Percentiles rank a stretch among this genome's conserved stretches.
Conservation (phyloP, 2,888 invertebrate species). For the Keiferia lycopersicella region DNA sequence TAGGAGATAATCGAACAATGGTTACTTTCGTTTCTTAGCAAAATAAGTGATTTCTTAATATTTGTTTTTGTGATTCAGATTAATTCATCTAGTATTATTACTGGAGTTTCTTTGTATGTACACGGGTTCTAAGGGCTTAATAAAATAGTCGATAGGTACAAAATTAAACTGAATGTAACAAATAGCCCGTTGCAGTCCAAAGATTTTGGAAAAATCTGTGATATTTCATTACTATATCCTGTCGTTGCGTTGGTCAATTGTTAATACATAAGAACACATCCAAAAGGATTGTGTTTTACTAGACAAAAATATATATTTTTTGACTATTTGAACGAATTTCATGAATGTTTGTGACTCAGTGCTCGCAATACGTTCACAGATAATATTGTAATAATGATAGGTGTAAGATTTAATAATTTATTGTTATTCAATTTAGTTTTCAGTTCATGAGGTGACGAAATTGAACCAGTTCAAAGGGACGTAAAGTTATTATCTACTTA, state of each 20-base stretch:
- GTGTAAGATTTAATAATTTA: slow-evolving; percentile 80
- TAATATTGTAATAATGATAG: slow-evolving; percentile 70
- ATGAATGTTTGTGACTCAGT: slow-evolving; percentile 73
- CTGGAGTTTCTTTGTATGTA: slow-evolving; percentile 75
- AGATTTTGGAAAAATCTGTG: slow-evolving; percentile 80
- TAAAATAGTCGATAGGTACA: slow-evolving; percentile 69
- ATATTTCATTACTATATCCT: slow-evolving; percentile 80
- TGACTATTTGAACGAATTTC: slow-evolving; percentile 80
- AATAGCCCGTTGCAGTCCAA: slow-evolving; percentile 79
- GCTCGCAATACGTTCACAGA: slow-evolving; percentile 75
- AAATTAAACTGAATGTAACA: slow-evolving; percentile 59
- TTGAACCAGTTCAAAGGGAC: slow-evolving; percentile 79
- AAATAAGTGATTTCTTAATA: slow-evolving; percentile 69
- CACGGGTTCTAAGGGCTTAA: slow-evolving; percentile 68
- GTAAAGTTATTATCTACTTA: slow-evolving; percentile 77
- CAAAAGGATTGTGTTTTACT: slow-evolving; percentile 67
- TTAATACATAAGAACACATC: slow-evolving; percentile 75
- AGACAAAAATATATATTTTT: slow-evolving; percentile 82
- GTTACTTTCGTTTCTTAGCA: slow-evolving; percentile 69
- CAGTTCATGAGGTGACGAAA: slow-evolving; percentile 79
- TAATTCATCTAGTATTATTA: slow-evolving; percentile 66
- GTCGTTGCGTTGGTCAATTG: slow-evolving; percentile 81
- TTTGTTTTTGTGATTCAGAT: slow-evolving; percentile 66
- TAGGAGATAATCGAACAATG: slow-evolving; percentile 67
- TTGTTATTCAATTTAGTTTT: slow-evolving; percentile 80